Conservation (phyloP, 2,113 vertebrate genomes). For the Hemiscyllium ocellatum region DNA sequence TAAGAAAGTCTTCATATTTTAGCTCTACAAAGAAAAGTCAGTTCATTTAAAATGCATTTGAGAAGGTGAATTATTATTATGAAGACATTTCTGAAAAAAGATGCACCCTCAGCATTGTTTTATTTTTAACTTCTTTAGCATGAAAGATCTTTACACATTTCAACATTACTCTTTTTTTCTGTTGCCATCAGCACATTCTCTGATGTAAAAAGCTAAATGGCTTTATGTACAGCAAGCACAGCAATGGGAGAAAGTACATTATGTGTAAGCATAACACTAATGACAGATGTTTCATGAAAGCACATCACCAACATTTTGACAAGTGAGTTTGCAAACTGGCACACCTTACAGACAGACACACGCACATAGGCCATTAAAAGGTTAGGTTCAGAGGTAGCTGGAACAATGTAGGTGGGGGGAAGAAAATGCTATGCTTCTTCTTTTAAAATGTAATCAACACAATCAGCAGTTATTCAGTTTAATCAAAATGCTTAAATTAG, state of each 20-base stretch:
- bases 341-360: not conserved
- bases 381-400: not conserved
- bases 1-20: not conserved
- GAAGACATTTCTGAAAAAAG: not conserved
- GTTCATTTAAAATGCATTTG: not conserved
- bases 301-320: not conserved
- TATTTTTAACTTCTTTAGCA: not conserved
- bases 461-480: not conserved
- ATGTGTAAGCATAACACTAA: not conserved
- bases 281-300: slow-evolving; percentile 16
- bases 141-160: not conserved
- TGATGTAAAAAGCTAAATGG: slow-evolving; percentile 18
- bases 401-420: not conserved
- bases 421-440: not conserved
- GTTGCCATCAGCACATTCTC: not conserved
- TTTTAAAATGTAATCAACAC: too few relatives aligned
- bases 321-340: not conserved
- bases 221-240: not conserved
- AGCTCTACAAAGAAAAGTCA: not conserved
- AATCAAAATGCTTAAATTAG: not conserved
- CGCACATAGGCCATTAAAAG: not conserved
- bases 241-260: not conserved
- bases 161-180: not conserved
- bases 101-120: not conserved
- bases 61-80: not conserved